Evolutionary conservation across 2,113 vertebrate species (phyloP), one percentile per base, ranked within the genome.

Genomic region (Pelusios castaneus): DNA sequence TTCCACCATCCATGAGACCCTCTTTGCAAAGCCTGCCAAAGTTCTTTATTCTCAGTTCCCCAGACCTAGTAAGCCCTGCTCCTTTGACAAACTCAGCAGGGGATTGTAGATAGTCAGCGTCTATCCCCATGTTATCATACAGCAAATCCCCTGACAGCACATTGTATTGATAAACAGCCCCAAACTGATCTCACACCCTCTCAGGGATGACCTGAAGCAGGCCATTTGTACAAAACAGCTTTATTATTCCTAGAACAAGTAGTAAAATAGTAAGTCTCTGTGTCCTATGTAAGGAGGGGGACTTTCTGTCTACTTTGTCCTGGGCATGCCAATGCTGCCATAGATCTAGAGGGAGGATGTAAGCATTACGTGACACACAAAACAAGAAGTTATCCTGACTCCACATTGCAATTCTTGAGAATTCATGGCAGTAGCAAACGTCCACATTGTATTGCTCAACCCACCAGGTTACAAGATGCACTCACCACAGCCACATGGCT

Each of bases 341-440:
- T 75, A 6, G 41, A 43, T 45, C 11, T 45, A 41, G 73, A 73
- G 41, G 24, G 73, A 75, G 24, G 24, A 45, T 19, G 63, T 70
- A 45, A 75, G 41, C 25, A 43, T 43, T 96, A 80, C 80, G 2
- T 75, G n/a, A 80, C 10, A 8, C 87, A 67, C 24, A 63, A 49
- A 49, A 67, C 58, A 95, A 43, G 10, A 31, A 67, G n/a, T 1
- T 3, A 8, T 12, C 10, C 56, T 0, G 0, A 21, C 25, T 5
- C 38, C 22, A 22, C 2, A 0, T 19, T 0, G 1, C 16, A 5
- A 1, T 10, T 10, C 49, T 16, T 1, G 1, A 0, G 27, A 67
- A 25, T 67, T 9, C 81, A 27, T 3, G 1, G 0, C 6, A 3
- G 19, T 34, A 60, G 7, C 6, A 25, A 52, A n/a, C 21, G 24